Conservation (phyloP, 2,888 invertebrate genomes). For the Lamellibrachia satsuma region DNA sequence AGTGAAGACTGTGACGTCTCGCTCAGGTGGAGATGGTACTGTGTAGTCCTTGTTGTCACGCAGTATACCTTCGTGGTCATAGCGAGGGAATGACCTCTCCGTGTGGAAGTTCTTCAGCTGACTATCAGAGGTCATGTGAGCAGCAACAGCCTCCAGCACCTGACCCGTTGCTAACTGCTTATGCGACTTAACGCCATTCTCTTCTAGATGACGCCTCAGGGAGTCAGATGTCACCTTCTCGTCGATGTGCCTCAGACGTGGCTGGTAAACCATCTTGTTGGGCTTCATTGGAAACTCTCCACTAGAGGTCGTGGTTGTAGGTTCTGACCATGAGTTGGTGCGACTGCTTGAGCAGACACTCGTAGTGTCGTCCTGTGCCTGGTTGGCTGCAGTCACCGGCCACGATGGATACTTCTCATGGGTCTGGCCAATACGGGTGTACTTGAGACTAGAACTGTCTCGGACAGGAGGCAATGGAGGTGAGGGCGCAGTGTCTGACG, state of each 20-base stretch:
- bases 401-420: conserved; percentile 81
- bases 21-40: conserved; percentile 77
- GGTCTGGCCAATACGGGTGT: conserved; percentile 75
- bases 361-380: conserved; percentile 36
- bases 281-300: conserved; percentile 75
- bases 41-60: conserved; percentile 74
- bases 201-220: conserved; percentile 52
- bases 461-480: conserved; percentile 71
- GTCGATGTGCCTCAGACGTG: conserved; percentile 77
- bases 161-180: background rate
- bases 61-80: conserved; percentile 73
- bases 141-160: background rate
- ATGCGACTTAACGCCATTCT: conserved; percentile 54
- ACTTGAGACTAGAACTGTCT: conserved; percentile 76
- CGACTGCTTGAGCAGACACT: conserved; percentile 70
- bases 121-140: background rate
- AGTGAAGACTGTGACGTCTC: conserved; percentile 66
- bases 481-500: conserved; percentile 39
- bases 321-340: conserved; percentile 78
- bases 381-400: conserved; percentile 73
- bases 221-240: conserved; percentile 67
- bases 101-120: conserved; percentile 34
- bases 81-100: conserved; percentile 54
- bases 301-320: conserved; percentile 72
- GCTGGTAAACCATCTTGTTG: conserved; percentile 72